These are phyloP conservation scores for Notocelia uddmanniana DNA, from an alignment of 2,888 invertebrate genomes.

Conservation along the genomic window DNA sequence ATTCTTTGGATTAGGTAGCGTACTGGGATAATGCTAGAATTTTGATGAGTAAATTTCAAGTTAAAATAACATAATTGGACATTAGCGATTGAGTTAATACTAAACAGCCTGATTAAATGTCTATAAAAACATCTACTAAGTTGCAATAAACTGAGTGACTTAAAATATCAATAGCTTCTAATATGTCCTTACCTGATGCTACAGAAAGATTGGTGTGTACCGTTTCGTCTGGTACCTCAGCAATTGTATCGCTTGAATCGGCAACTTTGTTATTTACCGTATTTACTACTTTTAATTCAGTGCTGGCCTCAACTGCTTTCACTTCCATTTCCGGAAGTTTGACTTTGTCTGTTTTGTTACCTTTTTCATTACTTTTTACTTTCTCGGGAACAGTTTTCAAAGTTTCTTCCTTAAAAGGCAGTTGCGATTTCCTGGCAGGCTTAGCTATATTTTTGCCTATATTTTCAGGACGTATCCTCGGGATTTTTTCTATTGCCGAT, in stretches of 20 bases:
- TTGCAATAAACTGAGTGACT: no score
- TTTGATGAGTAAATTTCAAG: no score
- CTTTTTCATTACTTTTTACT: conserved; percentile 3
- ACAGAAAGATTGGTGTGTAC: neutral
- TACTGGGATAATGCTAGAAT: no score
- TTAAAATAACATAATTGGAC: no score
- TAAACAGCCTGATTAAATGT: no score
- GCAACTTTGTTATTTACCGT: neutral
- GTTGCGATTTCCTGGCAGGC: neutral
- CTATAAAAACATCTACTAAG: no score
- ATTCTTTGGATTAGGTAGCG: no score
- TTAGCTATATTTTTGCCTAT: conserved; percentile 28
- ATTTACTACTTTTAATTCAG: neutral
- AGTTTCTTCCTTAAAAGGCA: conserved; percentile 3
- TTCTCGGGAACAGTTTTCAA: conserved; percentile 17
- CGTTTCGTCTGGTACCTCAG: neutral
- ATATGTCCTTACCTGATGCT: conserved; percentile 17
- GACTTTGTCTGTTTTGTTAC: conserved; percentile 15
- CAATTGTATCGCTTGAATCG: neutral
- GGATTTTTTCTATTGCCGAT: conserved; percentile 6
- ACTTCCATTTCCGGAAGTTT: neutral
- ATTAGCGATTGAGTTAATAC: no score
- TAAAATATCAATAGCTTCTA: no score
- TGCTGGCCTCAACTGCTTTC: neutral
- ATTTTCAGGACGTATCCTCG: conserved; percentile 35